Conservation (phyloP, 2,797 vertebrate genomes). For the Poeciliopsis presidionis region DNA sequence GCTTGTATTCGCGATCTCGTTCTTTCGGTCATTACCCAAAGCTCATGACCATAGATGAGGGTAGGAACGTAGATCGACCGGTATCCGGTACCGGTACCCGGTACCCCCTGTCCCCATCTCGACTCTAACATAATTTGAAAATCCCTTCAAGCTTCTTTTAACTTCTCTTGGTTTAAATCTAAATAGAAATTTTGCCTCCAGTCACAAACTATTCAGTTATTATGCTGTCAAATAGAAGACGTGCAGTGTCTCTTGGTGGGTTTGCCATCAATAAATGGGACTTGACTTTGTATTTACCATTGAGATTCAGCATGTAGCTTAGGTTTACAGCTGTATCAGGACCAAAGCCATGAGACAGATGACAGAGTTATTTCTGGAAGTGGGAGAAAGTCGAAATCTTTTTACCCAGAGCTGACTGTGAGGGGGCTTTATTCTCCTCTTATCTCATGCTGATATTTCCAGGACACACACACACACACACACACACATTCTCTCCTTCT, state of each 20-base stretch:
- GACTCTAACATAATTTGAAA: too few species aligned
- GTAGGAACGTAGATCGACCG: too few species aligned
- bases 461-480: constrained; percentile 2
- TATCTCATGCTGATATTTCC: constrained; percentile 59
- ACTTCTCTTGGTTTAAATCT: neutral
- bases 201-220: neutral
- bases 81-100: too few species aligned
- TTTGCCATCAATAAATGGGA: constrained; percentile 8
- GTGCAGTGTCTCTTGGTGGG: constrained; percentile 1
- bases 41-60: too few species aligned
- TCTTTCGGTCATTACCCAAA: too few species aligned
- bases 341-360: constrained; percentile 20
- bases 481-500: constrained; percentile 9
- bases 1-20: too few species aligned
- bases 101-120: too few species aligned
- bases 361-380: constrained; percentile 45
- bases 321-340: constrained; percentile 34
- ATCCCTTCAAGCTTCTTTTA: neutral
- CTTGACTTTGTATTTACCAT: neutral
- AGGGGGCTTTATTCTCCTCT: constrained; percentile 47
- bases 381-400: constrained; percentile 41
- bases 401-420: constrained; percentile 25
- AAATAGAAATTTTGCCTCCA: neutral
- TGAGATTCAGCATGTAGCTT: constrained; percentile 15
- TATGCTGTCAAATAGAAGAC: neutral